Evolutionary conservation across 1,140 invertebrate genomes (phyloP), one percentile per base, ranked within the genome.

Genomic region (Schlechtendalia chinensis): DNA sequence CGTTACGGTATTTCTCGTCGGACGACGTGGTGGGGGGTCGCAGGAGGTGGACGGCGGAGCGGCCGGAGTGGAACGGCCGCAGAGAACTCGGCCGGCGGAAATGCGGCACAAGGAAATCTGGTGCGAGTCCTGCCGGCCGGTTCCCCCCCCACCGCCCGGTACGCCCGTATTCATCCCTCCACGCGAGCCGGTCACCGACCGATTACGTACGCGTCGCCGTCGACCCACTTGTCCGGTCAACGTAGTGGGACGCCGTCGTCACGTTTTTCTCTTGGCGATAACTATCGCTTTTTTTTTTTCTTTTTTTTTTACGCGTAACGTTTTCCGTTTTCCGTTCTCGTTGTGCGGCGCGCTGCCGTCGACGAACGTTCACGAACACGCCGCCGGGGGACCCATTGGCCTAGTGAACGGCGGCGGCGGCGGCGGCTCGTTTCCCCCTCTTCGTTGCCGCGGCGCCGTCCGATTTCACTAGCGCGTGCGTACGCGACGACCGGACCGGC

Each of bases 371-470:
- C n/a, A n/a, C n/a, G n/a, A n/a, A n/a, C n/a, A n/a, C n/a, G n/a
- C n/a, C n/a, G n/a, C n/a, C n/a, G n/a, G n/a, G n/a, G 75, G 75
- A 79, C 75, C 75, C 75, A 79, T 63, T 79, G 75, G 58, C 75
- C 75, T 79, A 79, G 75, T 79, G 75, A 79, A 61, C 58, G 74
- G 72, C 53, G 8, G 16, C 69, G 53, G 39, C 65, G 47, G n/a
- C 74, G n/a, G 39, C 75, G 58, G 22, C 58, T 22, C 75, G 22
- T 45, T 54, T 27, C 58, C 39, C 56, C 58, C 39, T 32, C 32
- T 24, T 27, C 56, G 54, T 16, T 58, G 29, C 32, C 54, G n/a
- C n/a, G n/a, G n/a, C n/a, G n/a, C 39, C 56, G 39, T 24, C 24
- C 56, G 75, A 61, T 61, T 79, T 63, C 75, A 69, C 67, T 22